A percentile compares a stretch with the other conserved stretches of the same genome.
Conservation (phyloP, 2,113 vertebrate genomes). For the Cryptoleucopteryx plumbea region DNA sequence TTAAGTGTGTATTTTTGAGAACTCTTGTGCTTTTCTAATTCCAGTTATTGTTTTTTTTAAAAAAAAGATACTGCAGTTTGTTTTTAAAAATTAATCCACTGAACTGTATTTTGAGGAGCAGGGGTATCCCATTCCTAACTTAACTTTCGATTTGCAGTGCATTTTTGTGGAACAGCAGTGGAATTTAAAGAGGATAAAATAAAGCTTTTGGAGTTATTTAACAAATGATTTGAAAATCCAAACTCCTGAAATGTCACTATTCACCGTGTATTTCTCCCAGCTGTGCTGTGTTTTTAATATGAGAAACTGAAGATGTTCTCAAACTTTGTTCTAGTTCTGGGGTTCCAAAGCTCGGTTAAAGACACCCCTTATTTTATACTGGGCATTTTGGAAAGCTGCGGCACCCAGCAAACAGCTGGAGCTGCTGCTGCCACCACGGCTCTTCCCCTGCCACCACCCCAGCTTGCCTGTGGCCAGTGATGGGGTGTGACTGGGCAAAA, state of each 20-base stretch:
- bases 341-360: not conserved
- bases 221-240: not conserved
- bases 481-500: not conserved
- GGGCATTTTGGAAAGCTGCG: rapidly evolving
- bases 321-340: not conserved
- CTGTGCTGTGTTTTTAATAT: not conserved
- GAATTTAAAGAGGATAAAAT: not conserved
- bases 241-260: not conserved
- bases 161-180: not conserved
- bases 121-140: not conserved
- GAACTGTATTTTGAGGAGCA: not conserved
- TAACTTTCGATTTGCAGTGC: not conserved
- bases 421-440: not conserved
- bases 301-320: not conserved
- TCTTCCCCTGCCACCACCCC: not conserved
- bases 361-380: rapidly evolving
- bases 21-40: not conserved
- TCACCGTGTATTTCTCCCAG: not conserved
- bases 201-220: not conserved
- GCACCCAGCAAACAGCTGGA: not conserved
- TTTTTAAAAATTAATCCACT: not conserved
- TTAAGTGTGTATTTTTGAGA: not conserved
- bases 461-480: not conserved
- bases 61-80: not conserved
- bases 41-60: not conserved